phyloP scores from a whole-genome alignment of 2,113 vertebrate genomes.

The Spilogale gracilis region DNA sequence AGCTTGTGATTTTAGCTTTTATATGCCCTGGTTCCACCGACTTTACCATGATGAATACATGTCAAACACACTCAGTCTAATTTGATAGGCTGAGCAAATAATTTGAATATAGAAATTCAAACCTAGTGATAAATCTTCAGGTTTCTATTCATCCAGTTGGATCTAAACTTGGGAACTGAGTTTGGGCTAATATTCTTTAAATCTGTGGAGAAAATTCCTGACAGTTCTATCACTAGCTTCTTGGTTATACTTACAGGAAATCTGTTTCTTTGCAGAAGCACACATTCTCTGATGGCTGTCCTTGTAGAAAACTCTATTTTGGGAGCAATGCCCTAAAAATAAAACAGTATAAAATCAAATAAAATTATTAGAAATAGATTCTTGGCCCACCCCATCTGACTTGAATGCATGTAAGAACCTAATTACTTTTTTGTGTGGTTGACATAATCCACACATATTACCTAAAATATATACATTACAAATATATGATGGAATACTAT shows the following conservation, averaged over 20 bases:
- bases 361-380: conserved; percentile 62
- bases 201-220: background rate
- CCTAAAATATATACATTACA: background rate
- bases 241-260: conserved; percentile 81
- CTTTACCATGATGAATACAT: background rate
- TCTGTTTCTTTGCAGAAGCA: conserved; percentile 76
- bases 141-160: conserved; percentile 5
- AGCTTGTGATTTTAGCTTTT: background rate
- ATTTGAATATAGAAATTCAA: conserved; percentile 43
- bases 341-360: conserved; percentile 51
- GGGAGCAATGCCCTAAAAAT: conserved; percentile 90
- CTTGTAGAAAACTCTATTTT: conserved; percentile 91
- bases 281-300: conserved; percentile 89
- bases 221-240: conserved; percentile 39
- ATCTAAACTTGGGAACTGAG: conserved; percentile 22
- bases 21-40: background rate
- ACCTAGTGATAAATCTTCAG: background rate
- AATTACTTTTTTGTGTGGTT: background rate
- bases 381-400: background rate
- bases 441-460: background rate
- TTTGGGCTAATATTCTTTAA: background rate
- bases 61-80: background rate
- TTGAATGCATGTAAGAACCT: conserved; percentile 22
- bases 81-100: background rate
- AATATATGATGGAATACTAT: conserved; percentile 4